Conservation (phyloP, 2,113 vertebrate species). For the Saguinus imperator region DNA sequence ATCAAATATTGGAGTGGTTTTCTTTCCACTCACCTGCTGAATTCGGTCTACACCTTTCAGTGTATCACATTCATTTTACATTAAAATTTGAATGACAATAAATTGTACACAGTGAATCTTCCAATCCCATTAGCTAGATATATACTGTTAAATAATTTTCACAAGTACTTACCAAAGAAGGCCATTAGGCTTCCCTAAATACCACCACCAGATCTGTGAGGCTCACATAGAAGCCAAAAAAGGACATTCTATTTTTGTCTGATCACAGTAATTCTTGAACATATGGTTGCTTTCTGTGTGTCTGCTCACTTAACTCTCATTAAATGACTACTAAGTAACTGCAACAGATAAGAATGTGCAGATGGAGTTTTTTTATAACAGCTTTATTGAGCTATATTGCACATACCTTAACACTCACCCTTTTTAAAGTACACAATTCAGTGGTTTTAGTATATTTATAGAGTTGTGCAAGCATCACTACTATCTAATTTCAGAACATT, state of each 20-base stretch:
- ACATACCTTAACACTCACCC: conserved; percentile 13
- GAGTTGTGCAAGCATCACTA: background rate
- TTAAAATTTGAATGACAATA: conserved; percentile 42
- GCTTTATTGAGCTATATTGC: background rate
- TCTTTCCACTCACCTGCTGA: background rate
- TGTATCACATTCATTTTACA: background rate
- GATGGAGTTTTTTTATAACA: background rate
- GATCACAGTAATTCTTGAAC: background rate
- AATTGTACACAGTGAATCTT: background rate
- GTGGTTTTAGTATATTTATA: background rate
- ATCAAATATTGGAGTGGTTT: background rate
- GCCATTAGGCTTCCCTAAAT: background rate
- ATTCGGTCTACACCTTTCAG: background rate
- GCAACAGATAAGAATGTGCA: background rate
- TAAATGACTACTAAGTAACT: background rate
- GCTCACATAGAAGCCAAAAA: background rate
- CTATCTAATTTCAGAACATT: conserved; percentile 17
- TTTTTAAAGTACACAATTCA: conserved; percentile 28
- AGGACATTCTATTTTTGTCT: background rate
- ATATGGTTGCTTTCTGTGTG: background rate
- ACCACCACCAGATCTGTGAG: background rate
- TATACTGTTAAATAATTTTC: background rate
- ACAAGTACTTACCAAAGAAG: background rate
- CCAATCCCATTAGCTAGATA: background rate
- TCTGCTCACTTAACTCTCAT: conserved; percentile 30